Evolutionary conservation across 37 sponge, comb jelly and placozoan species (phyloP), one percentile per base, ranked within the genome.

Genomic region (Petrosia ficiformis): DNA sequence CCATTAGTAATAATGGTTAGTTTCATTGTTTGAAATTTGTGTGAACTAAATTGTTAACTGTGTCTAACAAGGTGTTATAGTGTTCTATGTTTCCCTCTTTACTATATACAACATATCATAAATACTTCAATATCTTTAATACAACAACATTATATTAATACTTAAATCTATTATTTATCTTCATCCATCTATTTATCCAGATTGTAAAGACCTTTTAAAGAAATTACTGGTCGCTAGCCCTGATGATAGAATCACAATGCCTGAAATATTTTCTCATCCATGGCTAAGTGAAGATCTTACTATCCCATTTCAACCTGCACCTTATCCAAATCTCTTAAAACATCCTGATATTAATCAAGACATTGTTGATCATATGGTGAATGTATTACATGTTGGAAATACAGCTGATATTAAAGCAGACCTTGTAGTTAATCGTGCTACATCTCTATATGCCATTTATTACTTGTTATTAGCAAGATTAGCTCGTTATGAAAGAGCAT

Each of bases 221-320:
- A 58, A 57, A 35, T 65, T 97, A 65, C 83, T 97, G 52, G 74
- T 43, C 0, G 73, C 90, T 2, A 86, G 89, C 48, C 90, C 90
- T 4, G 93, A 80, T 28, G 59, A 78, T 11, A 71, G 98, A 24
- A 97, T 97, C 43, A 73, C 71, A 16, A 86, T 97, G 92, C 35
- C 71, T 0, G 82, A 86, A 0, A 65, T 94, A 31, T 79, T 97
- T 57, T 26, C 77, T 2, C 95, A 97, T 39, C 80, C 85, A 1
- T 97, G 98, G 98, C 77, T 97, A 28, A 86, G 68, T 42, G 80
- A 86, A 21, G 72, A 72, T 2, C 61, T 41, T 22, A 33, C 59
- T 26, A 43, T 71, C 19, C 75, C 79, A 16, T 77, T 95, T 26
- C 54, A 59, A 10, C 87, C 89, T 3, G 77, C 73, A 28, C 87